Base-by-base conservation (phyloP, 2,113 vertebrate species). In the Crotalus viridis region DNA sequence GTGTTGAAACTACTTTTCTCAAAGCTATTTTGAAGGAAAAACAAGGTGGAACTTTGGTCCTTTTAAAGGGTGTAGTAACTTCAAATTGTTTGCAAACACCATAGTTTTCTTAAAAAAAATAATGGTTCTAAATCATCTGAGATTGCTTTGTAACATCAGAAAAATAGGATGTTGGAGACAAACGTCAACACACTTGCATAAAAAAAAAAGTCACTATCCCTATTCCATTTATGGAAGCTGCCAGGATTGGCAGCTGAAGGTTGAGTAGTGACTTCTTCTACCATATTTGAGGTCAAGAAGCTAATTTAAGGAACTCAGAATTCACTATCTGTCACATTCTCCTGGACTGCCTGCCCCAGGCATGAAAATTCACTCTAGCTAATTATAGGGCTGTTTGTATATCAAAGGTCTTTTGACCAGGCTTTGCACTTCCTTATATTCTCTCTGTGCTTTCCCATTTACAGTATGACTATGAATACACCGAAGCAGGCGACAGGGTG, bases 401-500 rank as follows among this genome's bases (percentile, higher is more conserved):
- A 1, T 15, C 4, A 17, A 33, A n/a, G 17, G 22, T 6, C 24
- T 51, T 46, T 5, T 13, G 9, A n/a, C 33, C 12, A 33, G 26
- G 46, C 1, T 85, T 33, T 12, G 46, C 57, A 54, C 92, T 1
- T 48, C 54, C 1, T 89, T 52, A 8, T 43, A 5, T 1, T 28
- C 1, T 89, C 48, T 12, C 5, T 46, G 10, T 3, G 0, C 1
- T 7, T 64, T 81, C 39, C 51, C 24, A 74, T 52, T 90, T 1
- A 0, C 97, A 99, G 99, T 99, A 97, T 94, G 95, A 98, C 86
- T 99, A 99, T 1, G 99, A 99, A 96, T 98, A 97, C 94, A 97
- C 96, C 0, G 98, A 98, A 91, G 97, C 95, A 0, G 98, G 98
- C 0, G 97, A 98, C 95, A 97, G 98, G 92, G 98, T 99, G 95